These are phyloP conservation scores for Aepyceros melampus DNA, from an alignment of 2,113 vertebrate species.

Conservation along the genomic window DNA sequence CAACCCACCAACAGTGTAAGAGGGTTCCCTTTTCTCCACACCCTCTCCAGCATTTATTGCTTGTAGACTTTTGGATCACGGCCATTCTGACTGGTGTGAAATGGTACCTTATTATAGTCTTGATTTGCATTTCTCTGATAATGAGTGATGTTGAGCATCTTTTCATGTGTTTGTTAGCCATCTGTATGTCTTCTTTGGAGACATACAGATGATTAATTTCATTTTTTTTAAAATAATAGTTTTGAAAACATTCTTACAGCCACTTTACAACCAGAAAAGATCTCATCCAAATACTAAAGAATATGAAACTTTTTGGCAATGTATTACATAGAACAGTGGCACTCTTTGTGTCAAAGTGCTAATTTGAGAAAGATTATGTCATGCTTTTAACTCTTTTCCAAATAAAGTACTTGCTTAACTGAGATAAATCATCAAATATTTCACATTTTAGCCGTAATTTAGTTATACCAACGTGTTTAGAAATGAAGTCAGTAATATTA, in stretches of 20 bases:
- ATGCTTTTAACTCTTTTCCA: slow-evolving; percentile 30
- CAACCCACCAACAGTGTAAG: too few species aligned
- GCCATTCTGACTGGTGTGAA: too few species aligned
- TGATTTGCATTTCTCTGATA: too few species aligned
- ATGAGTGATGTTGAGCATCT: too few species aligned
- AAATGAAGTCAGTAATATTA: neutral
- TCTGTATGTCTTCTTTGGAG: too few species aligned
- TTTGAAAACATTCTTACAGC: neutral
- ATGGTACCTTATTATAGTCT: too few species aligned
- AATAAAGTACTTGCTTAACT: neutral
- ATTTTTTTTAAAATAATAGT: neutral
- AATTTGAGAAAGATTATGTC: neutral
- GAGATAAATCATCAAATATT: neutral
- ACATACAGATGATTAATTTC: too few species aligned
- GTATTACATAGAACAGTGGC: neutral
- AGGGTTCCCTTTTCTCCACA: too few species aligned
- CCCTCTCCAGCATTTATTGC: too few species aligned
- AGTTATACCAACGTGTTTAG: neutral
- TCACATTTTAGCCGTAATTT: neutral
- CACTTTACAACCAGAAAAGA: neutral
- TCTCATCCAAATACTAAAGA: neutral
- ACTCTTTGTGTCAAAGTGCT: neutral
- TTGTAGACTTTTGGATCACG: too few species aligned
- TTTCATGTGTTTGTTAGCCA: too few species aligned
- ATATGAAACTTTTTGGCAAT: neutral